Base-by-base conservation (phyloP, 1,140 invertebrate species). In the Temnothorax curvispinosus region DNA sequence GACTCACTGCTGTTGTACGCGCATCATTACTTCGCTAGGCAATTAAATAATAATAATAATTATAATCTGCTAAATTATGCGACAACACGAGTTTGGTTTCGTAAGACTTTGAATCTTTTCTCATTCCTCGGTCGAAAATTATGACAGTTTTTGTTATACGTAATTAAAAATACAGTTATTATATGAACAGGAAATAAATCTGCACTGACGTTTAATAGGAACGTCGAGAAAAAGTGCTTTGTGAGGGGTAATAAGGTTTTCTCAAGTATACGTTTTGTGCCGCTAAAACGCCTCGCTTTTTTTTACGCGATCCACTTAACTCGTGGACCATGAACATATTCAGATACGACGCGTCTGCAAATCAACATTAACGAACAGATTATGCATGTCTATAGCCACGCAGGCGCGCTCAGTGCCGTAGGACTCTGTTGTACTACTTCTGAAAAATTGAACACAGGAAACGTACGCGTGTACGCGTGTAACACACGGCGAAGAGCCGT, bases 281-380 rank as follows among this genome's bases (percentile, higher is more conserved):
- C 38, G 64, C n/a, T 69, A n/a, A 35, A 38, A 27, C 18, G 21
- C 15, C 38, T 41, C 27, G 41, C 21, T n/a, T 76, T 52, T 21
- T 71, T 74, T 74, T 58, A 60, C 67, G 41, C 18, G 69, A 50
- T 84, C 80, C 54, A 75, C 56, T 84, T 84, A 27, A 44, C 41
- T 60, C 67, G 38, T 4, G 54, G n/a, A 74, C 80, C 72, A 84
- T 74, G 80, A 75, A 74, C 41, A 3, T 75, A 75, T 62, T 58
- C 54, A 75, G 69, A 74, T 62, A 8, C n/a, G 3, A 0, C 21
- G 21, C 67, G n/a, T 13, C 35, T 58, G 54, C 52, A 38, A 27
- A 75, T 84, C 54, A n/a, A 15, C 80, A 60, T 81, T 81, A 71
- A 71, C 80, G 54, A 35, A 84, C 18, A 47, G 41, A 62, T 74